These are phyloP conservation scores for Acanthosepion lycidas DNA, from an alignment of 2,888 invertebrate species.

Conservation along the genomic window DNA sequence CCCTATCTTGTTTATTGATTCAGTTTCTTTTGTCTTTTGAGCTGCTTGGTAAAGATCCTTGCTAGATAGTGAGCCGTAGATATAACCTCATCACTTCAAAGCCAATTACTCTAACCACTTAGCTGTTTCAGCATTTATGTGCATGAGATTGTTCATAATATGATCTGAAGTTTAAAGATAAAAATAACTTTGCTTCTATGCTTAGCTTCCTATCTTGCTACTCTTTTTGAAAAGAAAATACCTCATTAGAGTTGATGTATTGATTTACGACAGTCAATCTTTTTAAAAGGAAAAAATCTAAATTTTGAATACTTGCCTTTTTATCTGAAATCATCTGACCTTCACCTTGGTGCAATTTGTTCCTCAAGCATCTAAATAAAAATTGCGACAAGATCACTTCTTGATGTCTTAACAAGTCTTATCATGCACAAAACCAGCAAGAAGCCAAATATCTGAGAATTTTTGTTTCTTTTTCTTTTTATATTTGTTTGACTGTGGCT, in stretches of 20 bases:
- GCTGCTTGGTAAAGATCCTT: neutral
- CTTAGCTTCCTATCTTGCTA: neutral
- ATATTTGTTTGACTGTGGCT: neutral
- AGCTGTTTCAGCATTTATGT: neutral
- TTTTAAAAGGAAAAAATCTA: neutral
- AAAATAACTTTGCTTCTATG: neutral
- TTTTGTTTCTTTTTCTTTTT: neutral
- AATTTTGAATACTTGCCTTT: neutral
- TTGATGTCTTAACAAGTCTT: neutral
- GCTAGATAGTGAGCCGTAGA: neutral
- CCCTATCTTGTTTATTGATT: neutral
- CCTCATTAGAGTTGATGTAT: neutral
- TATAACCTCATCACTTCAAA: neutral
- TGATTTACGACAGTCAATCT: neutral
- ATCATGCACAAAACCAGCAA: neutral
- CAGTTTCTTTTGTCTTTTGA: neutral
- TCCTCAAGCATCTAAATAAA: neutral
- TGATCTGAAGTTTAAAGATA: neutral
- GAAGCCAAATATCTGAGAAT: neutral
- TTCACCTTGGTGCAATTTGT: neutral
- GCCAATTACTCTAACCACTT: neutral
- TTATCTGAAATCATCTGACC: conserved; percentile 4
- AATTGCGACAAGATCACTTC: neutral
- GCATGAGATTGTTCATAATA: neutral
- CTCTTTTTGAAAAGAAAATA: conserved; percentile 11